Evolutionary conservation across 2,888 invertebrate species (phyloP).

Genomic region (Mactromeris polynyma): DNA sequence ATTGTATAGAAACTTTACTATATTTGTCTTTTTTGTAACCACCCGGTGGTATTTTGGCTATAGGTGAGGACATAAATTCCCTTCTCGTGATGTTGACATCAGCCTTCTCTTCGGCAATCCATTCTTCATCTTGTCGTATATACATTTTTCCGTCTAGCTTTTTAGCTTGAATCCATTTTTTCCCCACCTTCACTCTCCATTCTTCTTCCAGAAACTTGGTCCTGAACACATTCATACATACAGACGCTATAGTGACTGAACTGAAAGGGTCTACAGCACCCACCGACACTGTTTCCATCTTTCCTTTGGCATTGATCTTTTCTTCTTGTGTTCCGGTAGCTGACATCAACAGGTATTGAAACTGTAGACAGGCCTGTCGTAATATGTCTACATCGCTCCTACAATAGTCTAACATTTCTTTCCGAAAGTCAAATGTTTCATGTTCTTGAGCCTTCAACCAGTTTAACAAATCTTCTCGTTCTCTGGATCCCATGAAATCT

Average conservation of each 20-base stretch:
- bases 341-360: slow-evolving; percentile 34
- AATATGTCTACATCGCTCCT: slow-evolving; percentile 48
- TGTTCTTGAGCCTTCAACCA: slow-evolving; percentile 33
- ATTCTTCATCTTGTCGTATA: slow-evolving; percentile 20
- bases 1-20: slow-evolving; percentile 56
- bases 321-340: too few relatives aligned
- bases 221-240: slow-evolving; percentile 57
- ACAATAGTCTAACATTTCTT: slow-evolving; percentile 55
- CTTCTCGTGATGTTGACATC: slow-evolving; percentile 27
- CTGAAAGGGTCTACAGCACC: slow-evolving; percentile 56
- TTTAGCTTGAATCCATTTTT: slow-evolving; percentile 36
- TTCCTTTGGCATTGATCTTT: slow-evolving; percentile 31
- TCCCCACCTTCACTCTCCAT: slow-evolving; percentile 46
- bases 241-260: slow-evolving; percentile 53
- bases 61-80: slow-evolving; percentile 18
- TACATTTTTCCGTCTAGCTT: slow-evolving; percentile 24
- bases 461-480: slow-evolving; percentile 30
- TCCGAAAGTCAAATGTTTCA: slow-evolving; percentile 38
- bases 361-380: slow-evolving; percentile 54
- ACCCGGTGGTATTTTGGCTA: slow-evolving; percentile 26
- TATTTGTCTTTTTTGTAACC: slow-evolving; percentile 28
- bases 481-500: background rate
- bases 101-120: slow-evolving; percentile 35
- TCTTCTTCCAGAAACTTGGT: slow-evolving; percentile 57
- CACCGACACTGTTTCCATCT: slow-evolving; percentile 26